These are phyloP conservation scores for Romanogobio albipinnatus DNA, from an alignment of 2,113 vertebrate genomes.

Conservation along the genomic window DNA sequence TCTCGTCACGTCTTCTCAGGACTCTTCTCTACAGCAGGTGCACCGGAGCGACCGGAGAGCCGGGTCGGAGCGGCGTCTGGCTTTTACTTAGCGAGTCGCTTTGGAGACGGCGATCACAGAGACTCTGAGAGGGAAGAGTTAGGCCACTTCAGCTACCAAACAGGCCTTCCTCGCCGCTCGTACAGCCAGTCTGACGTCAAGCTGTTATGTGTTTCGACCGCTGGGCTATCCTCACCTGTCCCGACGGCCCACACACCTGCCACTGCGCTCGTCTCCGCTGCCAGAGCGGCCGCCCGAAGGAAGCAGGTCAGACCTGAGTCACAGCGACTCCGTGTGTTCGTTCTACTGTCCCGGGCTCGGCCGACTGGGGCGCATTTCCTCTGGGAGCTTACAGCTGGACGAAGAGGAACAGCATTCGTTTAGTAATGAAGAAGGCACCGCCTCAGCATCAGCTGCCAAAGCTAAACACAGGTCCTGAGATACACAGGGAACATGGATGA, in stretches of 20 bases:
- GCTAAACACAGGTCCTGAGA: neutral
- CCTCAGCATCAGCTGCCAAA: neutral
- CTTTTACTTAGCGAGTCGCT: neutral
- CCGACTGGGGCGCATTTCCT: constrained; percentile 70
- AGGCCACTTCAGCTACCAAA: constrained; percentile 3
- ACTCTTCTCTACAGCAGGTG: constrained; percentile 48
- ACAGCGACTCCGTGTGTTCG: constrained; percentile 57
- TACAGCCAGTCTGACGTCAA: neutral
- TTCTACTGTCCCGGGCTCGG: constrained; percentile 74
- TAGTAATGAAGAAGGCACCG: constrained; percentile 58
- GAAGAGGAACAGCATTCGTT: constrained; percentile 70
- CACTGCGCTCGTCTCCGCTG: neutral
- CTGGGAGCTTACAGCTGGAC: constrained; percentile 78
- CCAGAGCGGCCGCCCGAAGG: neutral
- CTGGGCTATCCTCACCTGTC: neutral
- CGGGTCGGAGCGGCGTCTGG: neutral
- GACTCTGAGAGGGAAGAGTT: neutral
- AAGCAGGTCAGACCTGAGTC: neutral
- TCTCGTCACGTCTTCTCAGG: constrained; percentile 62
- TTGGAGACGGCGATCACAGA: neutral
- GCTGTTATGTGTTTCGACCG: neutral
- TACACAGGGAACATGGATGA: neutral
- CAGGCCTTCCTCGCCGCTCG: neutral
- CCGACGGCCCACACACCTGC: neutral
- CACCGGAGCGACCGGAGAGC: neutral